A percentile compares a stretch with the other conserved stretches of the same genome.
Conservation (phyloP, 2,797 vertebrate genomes). For the Salmo trutta region DNA sequence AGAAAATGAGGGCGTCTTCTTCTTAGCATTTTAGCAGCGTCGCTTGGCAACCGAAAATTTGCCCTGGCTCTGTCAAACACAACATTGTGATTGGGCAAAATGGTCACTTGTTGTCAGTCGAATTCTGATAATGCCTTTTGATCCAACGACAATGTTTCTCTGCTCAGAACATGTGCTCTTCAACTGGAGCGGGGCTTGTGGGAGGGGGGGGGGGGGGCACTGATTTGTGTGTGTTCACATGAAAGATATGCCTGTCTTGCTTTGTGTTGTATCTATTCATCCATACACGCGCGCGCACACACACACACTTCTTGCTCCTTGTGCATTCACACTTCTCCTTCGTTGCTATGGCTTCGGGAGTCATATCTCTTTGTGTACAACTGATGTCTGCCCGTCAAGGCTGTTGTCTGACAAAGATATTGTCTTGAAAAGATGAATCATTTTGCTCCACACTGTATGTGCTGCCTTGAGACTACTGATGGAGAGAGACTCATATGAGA, state of each 20-base stretch:
- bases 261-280: background rate
- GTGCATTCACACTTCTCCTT: constrained; percentile 63
- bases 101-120: background rate
- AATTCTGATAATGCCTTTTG: background rate
- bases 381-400: constrained; percentile 70
- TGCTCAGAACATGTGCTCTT: background rate
- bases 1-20: background rate
- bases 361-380: constrained; percentile 49
- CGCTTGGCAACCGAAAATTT: constrained; percentile 27
- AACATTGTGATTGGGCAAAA: constrained; percentile 2
- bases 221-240: background rate
- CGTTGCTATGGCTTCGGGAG: constrained; percentile 76
- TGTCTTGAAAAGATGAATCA: constrained; percentile 68
- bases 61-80: constrained; percentile 12
- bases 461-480: constrained; percentile 2
- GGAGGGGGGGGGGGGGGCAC: too few relatives aligned
- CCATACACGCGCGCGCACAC: background rate
- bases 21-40: constrained; percentile 19
- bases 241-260: background rate
- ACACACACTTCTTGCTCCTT: constrained; percentile 7
- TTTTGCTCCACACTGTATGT: constrained; percentile 37
- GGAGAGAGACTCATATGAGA: background rate
- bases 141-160: background rate
- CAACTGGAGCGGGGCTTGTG: too few relatives aligned
- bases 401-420: constrained; percentile 75